These are phyloP conservation scores for Paedocypris micromegethes DNA, from an alignment of 2,797 vertebrate genomes.

Conservation along the genomic window DNA sequence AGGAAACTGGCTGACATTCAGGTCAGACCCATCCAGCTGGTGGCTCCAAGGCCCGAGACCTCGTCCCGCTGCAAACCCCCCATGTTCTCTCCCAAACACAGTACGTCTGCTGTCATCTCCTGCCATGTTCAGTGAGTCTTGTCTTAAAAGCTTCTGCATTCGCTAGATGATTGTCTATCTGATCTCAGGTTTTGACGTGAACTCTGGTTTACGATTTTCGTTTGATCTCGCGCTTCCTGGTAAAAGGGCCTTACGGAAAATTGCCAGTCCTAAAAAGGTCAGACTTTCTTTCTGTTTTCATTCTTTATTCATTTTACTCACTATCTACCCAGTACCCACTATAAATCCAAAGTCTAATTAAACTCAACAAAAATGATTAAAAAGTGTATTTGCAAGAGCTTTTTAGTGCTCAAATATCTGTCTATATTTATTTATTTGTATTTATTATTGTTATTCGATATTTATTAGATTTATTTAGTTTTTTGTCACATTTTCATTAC, in stretches of 20 bases:
- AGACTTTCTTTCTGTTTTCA: not conserved
- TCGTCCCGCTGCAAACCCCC: conserved; percentile 70
- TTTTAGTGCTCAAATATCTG: no score
- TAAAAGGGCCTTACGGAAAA: conserved; percentile 81
- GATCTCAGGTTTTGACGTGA: conserved; percentile 77
- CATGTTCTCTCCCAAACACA: conserved; percentile 83
- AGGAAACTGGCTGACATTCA: conserved; percentile 75
- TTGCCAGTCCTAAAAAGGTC: conserved; percentile 80
- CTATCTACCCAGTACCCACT: no score
- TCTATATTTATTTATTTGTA: no score
- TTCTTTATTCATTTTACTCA: not conserved
- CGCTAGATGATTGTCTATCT: no score
- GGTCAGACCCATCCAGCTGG: conserved; percentile 76
- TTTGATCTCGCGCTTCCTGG: conserved; percentile 85
- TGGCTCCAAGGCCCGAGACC: conserved; percentile 77
- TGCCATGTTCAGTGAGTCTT: no score
- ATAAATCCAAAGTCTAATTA: not conserved
- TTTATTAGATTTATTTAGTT: no score
- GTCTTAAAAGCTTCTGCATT: no score
- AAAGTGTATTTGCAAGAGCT: no score
- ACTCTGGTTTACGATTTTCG: conserved; percentile 85
- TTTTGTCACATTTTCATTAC: no score
- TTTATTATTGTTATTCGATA: no score
- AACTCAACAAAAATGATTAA: not conserved
- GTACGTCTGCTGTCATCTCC: conserved; percentile 57